phyloP scores from a whole-genome alignment of 2,888 invertebrate genomes.

The Mechanitis messenoides region DNA sequence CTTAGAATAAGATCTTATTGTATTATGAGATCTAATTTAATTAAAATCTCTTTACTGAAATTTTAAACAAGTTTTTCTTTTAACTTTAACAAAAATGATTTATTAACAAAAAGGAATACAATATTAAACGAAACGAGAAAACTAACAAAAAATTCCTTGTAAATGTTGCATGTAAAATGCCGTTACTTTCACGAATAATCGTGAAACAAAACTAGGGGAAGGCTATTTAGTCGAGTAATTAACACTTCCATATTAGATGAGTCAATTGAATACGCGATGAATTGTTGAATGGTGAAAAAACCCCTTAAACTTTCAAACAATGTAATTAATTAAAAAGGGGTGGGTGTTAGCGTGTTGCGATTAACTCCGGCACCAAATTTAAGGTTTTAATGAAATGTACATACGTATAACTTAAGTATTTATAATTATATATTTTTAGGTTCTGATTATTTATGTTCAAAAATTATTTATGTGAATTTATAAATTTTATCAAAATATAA shows the following conservation, averaged over 20 bases:
- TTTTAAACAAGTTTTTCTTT: too few species aligned
- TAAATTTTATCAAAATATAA: too few species aligned
- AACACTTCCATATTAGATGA: constrained; percentile 19
- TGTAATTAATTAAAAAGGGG: constrained; percentile 37
- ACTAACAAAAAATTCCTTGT: too few species aligned
- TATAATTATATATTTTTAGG: not conserved
- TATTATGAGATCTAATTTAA: too few species aligned
- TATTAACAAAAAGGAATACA: too few species aligned
- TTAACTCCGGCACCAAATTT: constrained; percentile 44
- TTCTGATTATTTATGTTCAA: too few species aligned
- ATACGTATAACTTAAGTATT: constrained; percentile 14
- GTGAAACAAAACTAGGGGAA: constrained; percentile 2
- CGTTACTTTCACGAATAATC: not conserved
- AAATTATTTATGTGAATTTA: too few species aligned
- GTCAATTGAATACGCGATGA: constrained; percentile 23
- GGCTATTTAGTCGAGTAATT: constrained; percentile 15
- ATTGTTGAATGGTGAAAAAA: constrained; percentile 24
- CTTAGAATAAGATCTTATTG: too few species aligned
- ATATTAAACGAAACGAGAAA: too few species aligned
- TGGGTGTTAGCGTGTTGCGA: constrained; percentile 36
- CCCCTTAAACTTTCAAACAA: constrained; percentile 26
- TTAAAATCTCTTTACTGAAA: too few species aligned
- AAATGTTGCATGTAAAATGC: too few species aligned
- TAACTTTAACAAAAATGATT: too few species aligned
- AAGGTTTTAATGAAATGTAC: constrained; percentile 34